These are phyloP conservation scores for Saturnia pavonia DNA, from an alignment of 2,888 invertebrate genomes.

Conservation along the genomic window DNA sequence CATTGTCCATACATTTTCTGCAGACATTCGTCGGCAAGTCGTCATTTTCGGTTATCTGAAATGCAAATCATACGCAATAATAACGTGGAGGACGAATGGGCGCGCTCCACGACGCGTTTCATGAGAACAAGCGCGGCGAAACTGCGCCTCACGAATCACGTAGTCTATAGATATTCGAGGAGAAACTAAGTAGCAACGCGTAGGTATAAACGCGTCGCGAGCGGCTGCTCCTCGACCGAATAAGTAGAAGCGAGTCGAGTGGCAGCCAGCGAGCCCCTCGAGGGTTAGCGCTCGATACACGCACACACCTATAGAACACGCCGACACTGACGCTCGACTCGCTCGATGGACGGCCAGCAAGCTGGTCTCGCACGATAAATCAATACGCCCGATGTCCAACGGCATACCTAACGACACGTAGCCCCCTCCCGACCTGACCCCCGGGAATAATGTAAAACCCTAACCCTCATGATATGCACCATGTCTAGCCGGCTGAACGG, in stretches of 20 bases:
- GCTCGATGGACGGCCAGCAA: conserved; percentile 73
- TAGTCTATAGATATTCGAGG: conserved; percentile 68
- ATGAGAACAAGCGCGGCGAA: conserved; percentile 73
- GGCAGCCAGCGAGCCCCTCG: conserved; percentile 79
- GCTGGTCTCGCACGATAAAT: conserved; percentile 79
- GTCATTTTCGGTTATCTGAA: conserved; percentile 84
- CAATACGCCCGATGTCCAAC: conserved; percentile 74
- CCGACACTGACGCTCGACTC: conserved; percentile 75
- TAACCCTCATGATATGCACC: conserved; percentile 73
- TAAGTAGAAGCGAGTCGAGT: conserved; percentile 80
- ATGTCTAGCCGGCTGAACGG: conserved; percentile 76
- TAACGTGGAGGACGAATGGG: conserved; percentile 63
- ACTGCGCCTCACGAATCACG: conserved; percentile 66
- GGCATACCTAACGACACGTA: conserved; percentile 63
- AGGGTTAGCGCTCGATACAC: conserved; percentile 81
- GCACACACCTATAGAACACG: conserved; percentile 69
- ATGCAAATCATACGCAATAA: conserved; percentile 75
- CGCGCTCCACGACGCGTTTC: conserved; percentile 66
- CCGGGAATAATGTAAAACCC: conserved; percentile 73
- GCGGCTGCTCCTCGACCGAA: conserved; percentile 77
- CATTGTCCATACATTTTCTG: conserved; percentile 82
- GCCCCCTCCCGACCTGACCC: conserved; percentile 74
- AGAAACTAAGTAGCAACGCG: conserved; percentile 80
- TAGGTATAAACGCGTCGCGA: conserved; percentile 70
- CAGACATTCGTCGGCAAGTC: conserved; percentile 85